Evolutionary conservation across 2,113 vertebrate species (phyloP).

Genomic region (Barbus barbus): DNA sequence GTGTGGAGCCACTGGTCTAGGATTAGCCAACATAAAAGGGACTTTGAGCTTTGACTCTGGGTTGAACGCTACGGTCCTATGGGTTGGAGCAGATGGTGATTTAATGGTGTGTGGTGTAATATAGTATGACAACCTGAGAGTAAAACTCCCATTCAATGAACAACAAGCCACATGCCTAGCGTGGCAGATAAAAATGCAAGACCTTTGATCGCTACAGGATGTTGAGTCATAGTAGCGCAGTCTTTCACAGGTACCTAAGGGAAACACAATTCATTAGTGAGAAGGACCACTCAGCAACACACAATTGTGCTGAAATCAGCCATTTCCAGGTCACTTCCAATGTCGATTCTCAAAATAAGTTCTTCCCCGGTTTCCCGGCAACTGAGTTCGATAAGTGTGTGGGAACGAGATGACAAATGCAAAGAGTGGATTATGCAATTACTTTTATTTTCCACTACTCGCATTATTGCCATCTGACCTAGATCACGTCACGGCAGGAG

Average conservation of each 20-base stretch:
- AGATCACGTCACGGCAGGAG: constrained; percentile 74
- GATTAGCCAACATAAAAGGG: constrained; percentile 5
- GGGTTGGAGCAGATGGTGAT: constrained; percentile 69
- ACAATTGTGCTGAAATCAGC: constrained; percentile 19
- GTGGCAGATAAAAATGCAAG: background rate
- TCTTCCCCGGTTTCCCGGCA: constrained; percentile 1
- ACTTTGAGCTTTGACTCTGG: background rate
- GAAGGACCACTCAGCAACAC: background rate
- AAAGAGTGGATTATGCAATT: constrained; percentile 71
- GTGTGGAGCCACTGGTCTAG: background rate
- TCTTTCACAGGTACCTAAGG: background rate
- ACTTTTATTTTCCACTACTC: constrained; percentile 77
- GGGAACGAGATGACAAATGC: constrained; percentile 64
- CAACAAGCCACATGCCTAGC: background rate
- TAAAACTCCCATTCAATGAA: background rate
- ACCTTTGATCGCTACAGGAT: constrained; percentile 3
- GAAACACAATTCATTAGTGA: background rate
- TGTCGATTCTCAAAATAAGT: constrained; percentile 39
- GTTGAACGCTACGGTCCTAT: constrained; percentile 55
- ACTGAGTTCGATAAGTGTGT: constrained; percentile 39
- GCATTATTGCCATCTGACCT: constrained; percentile 77
- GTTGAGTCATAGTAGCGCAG: constrained; percentile 1
- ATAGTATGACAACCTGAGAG: background rate
- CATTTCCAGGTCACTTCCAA: constrained; percentile 46
- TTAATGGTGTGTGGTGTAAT: constrained; percentile 67